phyloP scores from a whole-genome alignment of 2,113 vertebrate genomes.

The Megaceryle torquata region DNA sequence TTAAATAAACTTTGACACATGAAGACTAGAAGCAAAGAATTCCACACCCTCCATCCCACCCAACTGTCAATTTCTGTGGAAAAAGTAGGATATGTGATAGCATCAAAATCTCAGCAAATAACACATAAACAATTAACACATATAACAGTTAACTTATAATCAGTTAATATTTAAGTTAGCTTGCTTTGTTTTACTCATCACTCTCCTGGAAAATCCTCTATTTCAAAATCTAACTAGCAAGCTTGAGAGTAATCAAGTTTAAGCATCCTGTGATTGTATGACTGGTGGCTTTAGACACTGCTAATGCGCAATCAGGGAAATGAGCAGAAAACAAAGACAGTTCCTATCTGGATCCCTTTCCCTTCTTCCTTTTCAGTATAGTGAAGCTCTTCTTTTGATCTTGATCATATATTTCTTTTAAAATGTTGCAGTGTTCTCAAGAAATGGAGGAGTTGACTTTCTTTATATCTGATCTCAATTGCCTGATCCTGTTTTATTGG shows the following conservation, averaged over 20 bases:
- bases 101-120: constrained; percentile 12
- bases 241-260: neutral
- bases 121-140: neutral
- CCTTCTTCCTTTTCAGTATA: neutral
- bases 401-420: neutral
- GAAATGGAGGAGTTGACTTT: neutral
- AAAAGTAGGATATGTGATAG: neutral
- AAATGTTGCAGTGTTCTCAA: neutral
- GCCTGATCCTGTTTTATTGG: neutral
- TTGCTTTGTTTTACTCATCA: neutral
- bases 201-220: neutral
- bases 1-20: constrained; percentile 34
- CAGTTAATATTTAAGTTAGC: neutral
- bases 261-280: no score
- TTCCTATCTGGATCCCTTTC: neutral
- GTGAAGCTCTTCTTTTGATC: neutral
- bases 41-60: neutral
- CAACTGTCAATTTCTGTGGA: neutral
- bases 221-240: neutral
- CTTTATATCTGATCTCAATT: neutral
- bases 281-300: neutral
- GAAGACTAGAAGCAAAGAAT: neutral
- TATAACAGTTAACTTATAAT: neutral
- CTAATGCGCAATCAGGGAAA: rapidly evolving
- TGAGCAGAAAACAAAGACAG: neutral